Base-by-base conservation (phyloP, 2,797 vertebrate species). In the Schizothorax lantsangensis region DNA sequence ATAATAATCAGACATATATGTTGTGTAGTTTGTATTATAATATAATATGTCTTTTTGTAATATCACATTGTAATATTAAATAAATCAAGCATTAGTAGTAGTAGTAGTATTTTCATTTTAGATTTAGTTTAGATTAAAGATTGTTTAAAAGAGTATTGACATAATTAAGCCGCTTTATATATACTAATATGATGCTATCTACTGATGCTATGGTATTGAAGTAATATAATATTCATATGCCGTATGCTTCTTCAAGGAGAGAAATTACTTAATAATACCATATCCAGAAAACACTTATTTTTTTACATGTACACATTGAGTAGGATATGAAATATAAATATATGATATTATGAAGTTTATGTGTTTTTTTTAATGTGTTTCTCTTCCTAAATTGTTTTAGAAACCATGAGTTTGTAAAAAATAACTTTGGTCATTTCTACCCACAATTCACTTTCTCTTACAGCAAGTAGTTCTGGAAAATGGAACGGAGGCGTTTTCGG, bases 401-500 rank as follows among this genome's bases (percentile, higher is more conserved):
- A 23, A 78, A 38, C 49, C 0, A 21, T 10, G 77, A 19, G 33
- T 79, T 84, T 52, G 26, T 33, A 15, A 10, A 64, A n/a, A 15
- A 30, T 52, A 38, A 1, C 2, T 57, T 26, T 73, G 26, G 2
- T 74, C 0, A 12, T 52, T 30, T 52, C 17, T 43, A 17, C 21
- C 21, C 26, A 91, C 74, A 92, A 30, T 49, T 47, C 64, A 54
- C 14, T 30, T 23, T 87, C 81, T 69, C 69, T 12, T 36, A 57
- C 88, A 99, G 98, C 95, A 95, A 84, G 91, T 97, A 0, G 93
- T 99, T 23, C 75, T 99, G 89, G 96, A 93, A 86, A 99, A 99
- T 71, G 97, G 96, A 23, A 96, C 97, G 0, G 96, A 97, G 9
- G 91, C 95, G 0, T 99, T 97, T 90, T 91, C 96, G 54, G 95